Conservation (phyloP, 2,797 vertebrate genomes). For the Aulostomus chinensis region DNA sequence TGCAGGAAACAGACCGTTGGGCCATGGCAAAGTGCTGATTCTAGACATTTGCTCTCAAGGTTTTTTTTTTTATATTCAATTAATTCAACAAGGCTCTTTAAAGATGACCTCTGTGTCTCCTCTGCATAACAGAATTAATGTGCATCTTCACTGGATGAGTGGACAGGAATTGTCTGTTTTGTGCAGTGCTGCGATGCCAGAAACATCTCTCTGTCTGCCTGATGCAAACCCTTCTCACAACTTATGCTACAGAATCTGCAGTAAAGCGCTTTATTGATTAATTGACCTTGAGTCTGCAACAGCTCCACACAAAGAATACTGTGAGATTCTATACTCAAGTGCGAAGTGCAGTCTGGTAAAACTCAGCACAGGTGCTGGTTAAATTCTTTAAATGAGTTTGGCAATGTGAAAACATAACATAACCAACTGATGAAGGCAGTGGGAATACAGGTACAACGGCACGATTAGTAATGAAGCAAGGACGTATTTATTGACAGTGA, state of each 20-base stretch:
- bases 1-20: constrained; percentile 29
- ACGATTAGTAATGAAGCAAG: no score
- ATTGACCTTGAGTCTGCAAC: constrained; percentile 59
- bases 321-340: constrained; percentile 6
- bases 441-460: no score
- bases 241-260: constrained; percentile 37
- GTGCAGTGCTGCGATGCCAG: constrained; percentile 29
- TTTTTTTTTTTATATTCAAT: constrained; percentile 67
- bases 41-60: constrained; percentile 63
- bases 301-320: constrained; percentile 32
- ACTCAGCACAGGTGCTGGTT: background rate
- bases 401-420: background rate
- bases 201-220: constrained; percentile 22
- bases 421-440: no score
- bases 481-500: no score
- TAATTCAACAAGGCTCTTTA: constrained; percentile 68
- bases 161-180: constrained; percentile 38
- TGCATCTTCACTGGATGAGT: constrained; percentile 28
- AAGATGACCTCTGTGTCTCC: constrained; percentile 68
- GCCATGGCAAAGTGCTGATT: constrained; percentile 70
- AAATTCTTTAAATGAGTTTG: background rate
- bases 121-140: constrained; percentile 34
- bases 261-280: constrained; percentile 52
- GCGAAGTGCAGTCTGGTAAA: constrained; percentile 24
- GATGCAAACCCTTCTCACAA: constrained; percentile 26